Base-by-base conservation (phyloP, 2,113 vertebrate genomes). In the Calyptommatus sinebrachiatus region DNA sequence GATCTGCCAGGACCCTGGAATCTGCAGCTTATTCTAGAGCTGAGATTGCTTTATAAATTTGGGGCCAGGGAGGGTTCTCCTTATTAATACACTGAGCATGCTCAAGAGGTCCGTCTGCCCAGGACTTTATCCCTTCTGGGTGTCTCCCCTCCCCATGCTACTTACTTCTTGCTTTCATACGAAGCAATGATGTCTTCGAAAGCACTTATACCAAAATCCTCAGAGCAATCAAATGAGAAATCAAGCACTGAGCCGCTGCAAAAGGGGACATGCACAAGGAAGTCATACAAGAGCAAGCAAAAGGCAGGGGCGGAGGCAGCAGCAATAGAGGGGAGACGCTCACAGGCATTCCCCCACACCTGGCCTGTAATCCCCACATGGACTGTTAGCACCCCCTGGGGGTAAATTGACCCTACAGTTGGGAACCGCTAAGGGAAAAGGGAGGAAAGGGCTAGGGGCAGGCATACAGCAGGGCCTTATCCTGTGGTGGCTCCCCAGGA, bases 101-200 rank as follows among this genome's bases (percentile, higher is more conserved):
- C 85, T 45, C 86, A 88, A 84, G 74, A 87, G 48, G 65, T 63
- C 22, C 63, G n/a, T 29, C 69, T 90, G 79, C 65, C 74, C 86
- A 85, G 87, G 68, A 71, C 81, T 77, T 90, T 92, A 90, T 92
- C 60, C 90, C 94, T 91, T 87, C 92, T 90, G 93, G 92, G 82
- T 88, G 86, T 2, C 57, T 2, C 5, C 65, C 79, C 12, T 71
- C 69, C 83, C 83, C 12, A 18, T 18, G 14, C 92, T 95, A 98
- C 97, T 99, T 98, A 99, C 97, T 99, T 99, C 94, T 98, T 99
- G 95, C 91, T 98, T 94, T 98, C 97, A 96, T 95, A 98, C 93
- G 97, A 97, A 97, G 97, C 95, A 97, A 99, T 96, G 97, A 99
- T 97, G 97, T 99, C 97, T 94, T 99, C 97, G 90, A 99, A 98